Conservation (phyloP, 2,797 vertebrate genomes). For the Coccyzus lansbergi region DNA sequence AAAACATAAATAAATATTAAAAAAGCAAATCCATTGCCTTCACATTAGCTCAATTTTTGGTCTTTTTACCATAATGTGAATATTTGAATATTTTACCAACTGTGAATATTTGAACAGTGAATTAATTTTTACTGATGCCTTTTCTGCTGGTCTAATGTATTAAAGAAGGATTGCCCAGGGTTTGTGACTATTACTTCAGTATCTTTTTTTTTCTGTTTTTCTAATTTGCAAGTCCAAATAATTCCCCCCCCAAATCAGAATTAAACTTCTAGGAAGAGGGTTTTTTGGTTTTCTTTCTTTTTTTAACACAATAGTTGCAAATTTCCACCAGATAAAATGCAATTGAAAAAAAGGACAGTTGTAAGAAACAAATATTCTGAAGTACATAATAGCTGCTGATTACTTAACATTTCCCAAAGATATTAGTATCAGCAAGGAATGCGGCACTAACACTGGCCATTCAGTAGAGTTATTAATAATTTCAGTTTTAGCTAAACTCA, state of each 20-base stretch:
- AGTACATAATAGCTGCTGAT: neutral
- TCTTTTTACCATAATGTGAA: neutral
- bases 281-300: neutral
- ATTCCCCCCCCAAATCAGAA: neutral
- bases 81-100: too few species aligned
- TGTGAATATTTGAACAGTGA: neutral
- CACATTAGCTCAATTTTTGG: accelerated
- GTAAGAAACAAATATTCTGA: neutral
- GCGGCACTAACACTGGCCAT: neutral
- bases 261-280: neutral
- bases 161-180: neutral
- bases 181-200: neutral
- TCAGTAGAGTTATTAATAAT: neutral
- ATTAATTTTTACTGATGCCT: neutral
- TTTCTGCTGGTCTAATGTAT: neutral
- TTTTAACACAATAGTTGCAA: neutral
- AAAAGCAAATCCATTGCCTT: neutral
- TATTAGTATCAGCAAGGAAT: neutral
- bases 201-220: neutral
- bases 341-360: neutral
- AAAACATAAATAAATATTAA: neutral
- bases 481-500: neutral
- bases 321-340: neutral
- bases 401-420: neutral
- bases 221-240: neutral